phyloP scores from a whole-genome alignment of 2,797 vertebrate genomes.

The Enteromius unitaeniatus region DNA sequence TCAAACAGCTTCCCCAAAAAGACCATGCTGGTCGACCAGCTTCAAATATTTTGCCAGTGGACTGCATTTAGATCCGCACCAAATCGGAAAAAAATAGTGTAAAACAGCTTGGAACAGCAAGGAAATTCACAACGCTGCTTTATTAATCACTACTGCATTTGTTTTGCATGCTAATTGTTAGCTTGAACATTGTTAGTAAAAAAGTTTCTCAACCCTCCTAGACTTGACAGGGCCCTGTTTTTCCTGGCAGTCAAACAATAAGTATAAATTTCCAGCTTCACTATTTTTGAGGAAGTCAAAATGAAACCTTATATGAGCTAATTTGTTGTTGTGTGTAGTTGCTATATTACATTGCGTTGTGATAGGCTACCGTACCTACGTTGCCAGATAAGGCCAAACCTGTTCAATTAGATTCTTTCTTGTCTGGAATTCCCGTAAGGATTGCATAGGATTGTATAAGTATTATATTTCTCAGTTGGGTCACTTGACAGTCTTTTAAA shows the following conservation, averaged over 20 bases:
- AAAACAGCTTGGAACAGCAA: not conserved
- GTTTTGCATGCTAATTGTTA: not conserved
- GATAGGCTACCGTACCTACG: not conserved
- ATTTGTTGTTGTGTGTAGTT: conserved; percentile 12
- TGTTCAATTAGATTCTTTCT: not conserved
- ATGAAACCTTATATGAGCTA: not conserved
- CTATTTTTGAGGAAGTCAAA: conserved; percentile 12
- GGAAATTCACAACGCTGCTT: not conserved
- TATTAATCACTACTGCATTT: not conserved
- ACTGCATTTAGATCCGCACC: not conserved
- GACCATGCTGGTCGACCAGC: not conserved
- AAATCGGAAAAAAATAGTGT: not conserved
- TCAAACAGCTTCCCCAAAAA: not conserved
- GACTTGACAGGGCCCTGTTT: not conserved
- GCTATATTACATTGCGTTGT: not conserved
- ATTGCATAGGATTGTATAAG: not conserved
- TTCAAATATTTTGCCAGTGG: not conserved
- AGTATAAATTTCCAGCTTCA: conserved; percentile 1
- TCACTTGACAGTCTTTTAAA: conserved; percentile 10
- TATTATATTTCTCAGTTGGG: not conserved
- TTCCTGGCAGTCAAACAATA: conserved; percentile 3
- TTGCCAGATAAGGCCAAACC: not conserved
- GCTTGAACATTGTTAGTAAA: not conserved
- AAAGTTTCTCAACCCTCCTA: not conserved
- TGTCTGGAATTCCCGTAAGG: not conserved